Conservation (phyloP, 2,888 invertebrate species). For the Melanchra persicariae region DNA sequence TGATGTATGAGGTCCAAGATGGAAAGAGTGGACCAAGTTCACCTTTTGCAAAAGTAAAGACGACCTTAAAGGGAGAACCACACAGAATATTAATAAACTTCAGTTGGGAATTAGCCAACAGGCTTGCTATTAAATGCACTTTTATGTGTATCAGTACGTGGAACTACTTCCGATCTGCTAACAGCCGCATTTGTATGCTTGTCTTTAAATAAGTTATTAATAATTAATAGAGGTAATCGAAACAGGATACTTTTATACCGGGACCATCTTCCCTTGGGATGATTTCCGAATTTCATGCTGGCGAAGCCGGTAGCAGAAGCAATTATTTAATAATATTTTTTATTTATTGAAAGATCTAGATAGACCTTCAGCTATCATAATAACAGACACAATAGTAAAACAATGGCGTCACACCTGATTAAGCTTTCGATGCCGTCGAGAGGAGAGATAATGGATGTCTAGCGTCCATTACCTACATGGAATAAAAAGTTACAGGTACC, state of each 20-base stretch:
- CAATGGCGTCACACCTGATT: too few relatives aligned
- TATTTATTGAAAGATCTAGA: not conserved
- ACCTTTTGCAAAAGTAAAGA: not conserved
- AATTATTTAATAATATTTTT: not conserved
- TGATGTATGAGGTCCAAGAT: too few relatives aligned
- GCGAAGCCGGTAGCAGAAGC: too few relatives aligned
- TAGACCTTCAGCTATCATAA: too few relatives aligned
- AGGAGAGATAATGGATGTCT: not conserved
- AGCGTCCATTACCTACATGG: not conserved
- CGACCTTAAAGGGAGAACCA: not conserved
- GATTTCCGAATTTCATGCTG: too few relatives aligned
- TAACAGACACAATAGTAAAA: too few relatives aligned
- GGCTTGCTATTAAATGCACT: slow-evolving; percentile 1
- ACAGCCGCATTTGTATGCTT: not conserved
- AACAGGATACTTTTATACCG: too few relatives aligned
- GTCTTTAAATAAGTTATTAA: not conserved
- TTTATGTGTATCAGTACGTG: slow-evolving; percentile 1
- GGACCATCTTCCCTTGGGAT: too few relatives aligned
- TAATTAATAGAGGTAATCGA: too few relatives aligned
- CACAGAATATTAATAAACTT: slow-evolving; percentile 2
- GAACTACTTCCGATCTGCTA: not conserved
- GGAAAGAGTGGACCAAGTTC: too few relatives aligned
- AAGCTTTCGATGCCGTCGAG: too few relatives aligned
- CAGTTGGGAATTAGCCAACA: not conserved
- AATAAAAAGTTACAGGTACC: not conserved